Evolutionary conservation across 2,888 invertebrate species (phyloP).

Genomic region (Plebejus argus): DNA sequence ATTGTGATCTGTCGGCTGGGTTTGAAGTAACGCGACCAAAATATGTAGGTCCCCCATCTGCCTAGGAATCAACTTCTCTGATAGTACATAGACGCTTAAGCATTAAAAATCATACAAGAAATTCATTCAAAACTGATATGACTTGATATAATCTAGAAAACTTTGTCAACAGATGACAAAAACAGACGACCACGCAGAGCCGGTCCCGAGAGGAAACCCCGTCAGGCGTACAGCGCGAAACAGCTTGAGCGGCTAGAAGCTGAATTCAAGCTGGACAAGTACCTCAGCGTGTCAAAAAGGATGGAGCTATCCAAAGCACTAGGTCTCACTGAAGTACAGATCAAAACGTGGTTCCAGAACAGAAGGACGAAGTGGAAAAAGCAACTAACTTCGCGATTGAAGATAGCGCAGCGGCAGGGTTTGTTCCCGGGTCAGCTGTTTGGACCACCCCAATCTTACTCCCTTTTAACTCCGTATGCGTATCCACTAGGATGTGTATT

Average conservation of each 20-base stretch:
- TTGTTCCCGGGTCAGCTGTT: constrained; percentile 87
- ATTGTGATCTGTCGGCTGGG: too few species aligned
- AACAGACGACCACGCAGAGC: constrained; percentile 91
- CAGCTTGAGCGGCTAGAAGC: constrained; percentile 95
- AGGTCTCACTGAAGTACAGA: constrained; percentile 95
- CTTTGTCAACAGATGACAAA: constrained; percentile 84
- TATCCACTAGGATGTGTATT: constrained; percentile 83
- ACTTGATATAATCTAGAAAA: too few species aligned
- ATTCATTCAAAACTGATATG: too few species aligned
- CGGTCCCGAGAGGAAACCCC: constrained; percentile 94
- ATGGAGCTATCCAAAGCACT: constrained; percentile 95
- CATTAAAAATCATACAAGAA: too few species aligned
- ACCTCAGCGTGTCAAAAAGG: constrained; percentile 96
- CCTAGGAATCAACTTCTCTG: too few species aligned
- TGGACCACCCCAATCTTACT: constrained; percentile 82
- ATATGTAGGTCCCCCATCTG: too few species aligned
- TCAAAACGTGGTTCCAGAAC: constrained; percentile 98
- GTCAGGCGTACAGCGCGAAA: constrained; percentile 97
- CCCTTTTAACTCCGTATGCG: constrained; percentile 83
- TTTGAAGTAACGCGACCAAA: too few species aligned
- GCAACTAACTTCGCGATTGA: constrained; percentile 93
- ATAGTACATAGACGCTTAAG: too few species aligned
- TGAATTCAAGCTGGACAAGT: constrained; percentile 97
- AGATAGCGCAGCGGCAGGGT: constrained; percentile 93
- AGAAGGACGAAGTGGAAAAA: constrained; percentile 98